Evolutionary conservation across 2,113 vertebrate species (phyloP), one percentile per base, ranked within the genome.

Genomic region (Neolamprologus caudopunctatus): DNA sequence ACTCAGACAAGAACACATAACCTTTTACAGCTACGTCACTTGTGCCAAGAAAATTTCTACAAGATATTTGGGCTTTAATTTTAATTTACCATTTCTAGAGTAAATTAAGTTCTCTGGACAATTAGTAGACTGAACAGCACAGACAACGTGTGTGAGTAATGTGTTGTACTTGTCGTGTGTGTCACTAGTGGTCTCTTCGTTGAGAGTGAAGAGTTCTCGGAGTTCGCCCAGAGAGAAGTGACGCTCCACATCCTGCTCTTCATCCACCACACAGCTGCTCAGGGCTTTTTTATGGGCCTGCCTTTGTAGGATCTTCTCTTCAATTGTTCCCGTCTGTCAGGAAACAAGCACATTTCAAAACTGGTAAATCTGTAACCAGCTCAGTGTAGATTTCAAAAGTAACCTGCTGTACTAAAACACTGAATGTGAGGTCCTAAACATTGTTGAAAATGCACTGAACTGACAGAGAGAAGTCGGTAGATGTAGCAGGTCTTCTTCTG

Each of bases 271-370:
- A 0, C 99, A 99, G 95, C 98, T 99, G 95, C 99, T 99, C 91
- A 99, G 96, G 6, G 99, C 99, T 81, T 99, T 99, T 95, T 99
- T 99, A 90, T 99, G 99, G 53, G 98, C 97, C 94, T 99, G 99
- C 24, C 99, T 97, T 90, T 99, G 98, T 83, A 99, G 97, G 91
- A 99, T 99, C 95, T 99, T 99, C 96, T 99, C 99, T 93, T 99
- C 99, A 9, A 99, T 99, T 3, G 99, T 99, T 58, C 99, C 99
- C 0, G 98, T 97, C 98, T 99, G 79, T 10, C 55, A 6, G 45
- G 17, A 85, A 45, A 92, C 12, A 92, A 14, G 90, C 9, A 73
- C 35, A 50, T 9, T 1, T 45, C 51, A 81, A 26, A 61, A 4
- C 2, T 2, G 14, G 53, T 79, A 19, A 66, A 31, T 33, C 51